Conservation (phyloP, 2,888 invertebrate genomes). For the Meiosimyza decipiens region DNA sequence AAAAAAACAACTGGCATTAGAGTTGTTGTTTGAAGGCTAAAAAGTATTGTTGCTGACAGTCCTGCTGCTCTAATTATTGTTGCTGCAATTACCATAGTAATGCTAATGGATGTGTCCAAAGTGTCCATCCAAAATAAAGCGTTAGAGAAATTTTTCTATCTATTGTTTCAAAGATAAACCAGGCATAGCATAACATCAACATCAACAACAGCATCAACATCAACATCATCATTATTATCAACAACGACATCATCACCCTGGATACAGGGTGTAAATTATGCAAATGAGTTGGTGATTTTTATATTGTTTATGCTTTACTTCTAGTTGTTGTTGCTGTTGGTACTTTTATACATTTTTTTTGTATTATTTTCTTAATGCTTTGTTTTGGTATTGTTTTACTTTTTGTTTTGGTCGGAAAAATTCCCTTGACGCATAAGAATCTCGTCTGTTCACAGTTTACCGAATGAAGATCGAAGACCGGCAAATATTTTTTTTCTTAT, state of each 20-base stretch:
- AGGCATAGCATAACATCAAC: too few species aligned
- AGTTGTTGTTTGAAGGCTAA: too few species aligned
- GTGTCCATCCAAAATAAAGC: background rate
- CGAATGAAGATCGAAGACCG: conserved; percentile 12
- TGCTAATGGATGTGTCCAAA: background rate
- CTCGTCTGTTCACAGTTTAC: conserved; percentile 20
- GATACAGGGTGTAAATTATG: conserved; percentile 54
- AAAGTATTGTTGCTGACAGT: too few species aligned
- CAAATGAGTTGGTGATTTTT: conserved; percentile 45
- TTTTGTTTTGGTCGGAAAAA: conserved; percentile 19
- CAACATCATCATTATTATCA: too few species aligned
- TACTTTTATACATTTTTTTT: conserved; percentile 11
- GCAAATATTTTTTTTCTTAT: background rate
- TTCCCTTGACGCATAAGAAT: conserved; percentile 37
- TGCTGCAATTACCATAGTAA: conserved; percentile 27
- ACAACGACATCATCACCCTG: too few species aligned
- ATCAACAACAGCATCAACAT: too few species aligned
- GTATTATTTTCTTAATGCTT: conserved; percentile 1
- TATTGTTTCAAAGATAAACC: too few species aligned
- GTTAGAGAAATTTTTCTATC: too few species aligned
- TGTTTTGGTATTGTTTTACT: conserved; percentile 17
- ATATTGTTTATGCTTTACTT: conserved; percentile 12
- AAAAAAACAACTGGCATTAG: too few species aligned
- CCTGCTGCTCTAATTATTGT: conserved; percentile 16
- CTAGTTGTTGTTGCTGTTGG: conserved; percentile 23